phyloP scores from a whole-genome alignment of 2,113 vertebrate genomes.

The Brevimyrus niger region DNA sequence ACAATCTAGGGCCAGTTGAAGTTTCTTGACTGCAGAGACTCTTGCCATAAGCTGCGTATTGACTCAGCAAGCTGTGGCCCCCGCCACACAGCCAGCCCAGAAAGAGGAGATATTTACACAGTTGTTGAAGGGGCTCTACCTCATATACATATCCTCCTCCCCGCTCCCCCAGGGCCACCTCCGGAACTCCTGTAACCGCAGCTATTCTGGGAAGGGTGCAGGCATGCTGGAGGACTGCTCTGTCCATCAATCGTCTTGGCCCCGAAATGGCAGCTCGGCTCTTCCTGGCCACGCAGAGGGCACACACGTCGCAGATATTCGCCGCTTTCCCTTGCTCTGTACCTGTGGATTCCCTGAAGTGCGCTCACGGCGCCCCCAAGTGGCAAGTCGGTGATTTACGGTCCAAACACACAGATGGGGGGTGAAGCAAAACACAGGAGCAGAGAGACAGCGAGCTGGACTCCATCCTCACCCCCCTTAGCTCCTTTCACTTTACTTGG shows the following conservation, averaged over 20 bases:
- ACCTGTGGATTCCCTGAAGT: background rate
- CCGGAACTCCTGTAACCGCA: constrained; percentile 25
- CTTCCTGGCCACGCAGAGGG: background rate
- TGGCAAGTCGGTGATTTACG: background rate
- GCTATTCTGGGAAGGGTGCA: constrained; percentile 28
- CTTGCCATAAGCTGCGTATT: constrained; percentile 47
- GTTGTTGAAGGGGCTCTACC: constrained; percentile 57
- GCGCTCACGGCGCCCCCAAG: background rate
- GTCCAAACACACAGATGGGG: background rate
- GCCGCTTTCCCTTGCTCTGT: background rate
- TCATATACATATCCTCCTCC: constrained; percentile 38
- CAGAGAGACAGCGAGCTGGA: background rate
- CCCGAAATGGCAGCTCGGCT: background rate
- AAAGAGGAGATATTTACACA: constrained; percentile 57
- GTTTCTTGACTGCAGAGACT: constrained; percentile 19
- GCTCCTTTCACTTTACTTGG: background rate
- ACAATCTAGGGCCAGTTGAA: background rate
- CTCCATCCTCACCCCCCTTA: background rate
- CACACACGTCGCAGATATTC: background rate
- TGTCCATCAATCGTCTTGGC: background rate
- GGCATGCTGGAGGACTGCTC: background rate
- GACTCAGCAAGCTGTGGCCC: constrained; percentile 33
- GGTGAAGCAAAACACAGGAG: background rate
- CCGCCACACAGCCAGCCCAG: constrained; percentile 39
- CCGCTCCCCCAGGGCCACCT: background rate